Evolutionary conservation across 2,113 vertebrate genomes (phyloP).

Genomic region (Scomber japonicus): DNA sequence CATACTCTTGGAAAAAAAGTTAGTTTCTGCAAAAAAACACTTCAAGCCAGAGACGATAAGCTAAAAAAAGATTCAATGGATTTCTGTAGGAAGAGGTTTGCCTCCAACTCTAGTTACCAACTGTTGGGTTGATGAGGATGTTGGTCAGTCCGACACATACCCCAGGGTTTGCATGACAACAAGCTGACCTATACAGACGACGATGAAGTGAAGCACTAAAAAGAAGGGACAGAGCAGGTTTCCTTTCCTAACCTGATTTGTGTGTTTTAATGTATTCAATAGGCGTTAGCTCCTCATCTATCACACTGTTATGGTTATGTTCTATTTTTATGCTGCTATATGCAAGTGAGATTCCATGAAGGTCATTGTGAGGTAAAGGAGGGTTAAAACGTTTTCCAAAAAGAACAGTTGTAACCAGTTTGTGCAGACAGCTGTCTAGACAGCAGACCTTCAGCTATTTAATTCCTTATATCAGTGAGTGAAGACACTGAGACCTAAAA

Average conservation of each 20-base stretch:
- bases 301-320: background rate
- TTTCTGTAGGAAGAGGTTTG: background rate
- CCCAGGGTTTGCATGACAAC: slow-evolving; percentile 4
- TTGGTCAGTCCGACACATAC: background rate
- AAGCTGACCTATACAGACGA: slow-evolving; percentile 8
- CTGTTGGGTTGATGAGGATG: background rate
- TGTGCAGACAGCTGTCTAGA: slow-evolving; percentile 51
- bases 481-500: background rate
- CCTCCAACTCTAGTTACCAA: background rate
- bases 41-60: background rate
- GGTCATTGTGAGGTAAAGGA: slow-evolving; percentile 22
- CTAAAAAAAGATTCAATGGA: background rate
- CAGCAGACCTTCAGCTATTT: slow-evolving; percentile 33
- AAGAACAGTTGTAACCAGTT: background rate
- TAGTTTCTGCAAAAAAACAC: background rate
- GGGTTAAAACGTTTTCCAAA: slow-evolving; percentile 9
- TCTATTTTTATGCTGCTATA: slow-evolving; percentile 18
- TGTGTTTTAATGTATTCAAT: slow-evolving; percentile 5
- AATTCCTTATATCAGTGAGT: slow-evolving; percentile 12
- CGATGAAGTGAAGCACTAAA: background rate
- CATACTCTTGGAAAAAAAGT: background rate
- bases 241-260: background rate
- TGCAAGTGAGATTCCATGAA: slow-evolving; percentile 12
- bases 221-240: background rate
- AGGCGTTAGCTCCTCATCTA: slow-evolving; percentile 5